Percentiles rank a stretch among this genome's conserved stretches.
Evolutionary conservation across 2,797 vertebrate genomes (phyloP).

Genomic region (Coccyzus lansbergi): DNA sequence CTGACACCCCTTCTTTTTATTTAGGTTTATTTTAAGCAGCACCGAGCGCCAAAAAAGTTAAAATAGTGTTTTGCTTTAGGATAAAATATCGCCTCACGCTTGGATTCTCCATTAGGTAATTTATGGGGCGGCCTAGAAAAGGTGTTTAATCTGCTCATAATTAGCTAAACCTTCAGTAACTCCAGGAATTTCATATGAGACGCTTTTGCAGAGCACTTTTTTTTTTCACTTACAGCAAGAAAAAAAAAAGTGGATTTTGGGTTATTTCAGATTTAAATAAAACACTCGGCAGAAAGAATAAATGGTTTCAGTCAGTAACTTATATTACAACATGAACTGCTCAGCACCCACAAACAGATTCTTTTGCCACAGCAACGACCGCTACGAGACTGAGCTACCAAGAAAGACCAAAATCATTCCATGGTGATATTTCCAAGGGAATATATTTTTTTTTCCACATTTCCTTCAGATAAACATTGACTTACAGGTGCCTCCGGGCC

Average conservation of each 20-base stretch:
- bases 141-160: slow-evolving; percentile 1
- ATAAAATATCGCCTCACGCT: slow-evolving; percentile 8
- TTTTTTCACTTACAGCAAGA: not conserved
- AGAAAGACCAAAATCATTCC: not conserved
- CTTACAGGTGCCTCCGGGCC: slow-evolving; percentile 64
- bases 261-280: not conserved
- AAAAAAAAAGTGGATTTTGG: not conserved
- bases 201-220: not conserved
- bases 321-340: not conserved
- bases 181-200: not conserved
- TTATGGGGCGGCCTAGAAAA: not conserved
- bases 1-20: not conserved
- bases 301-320: not conserved
- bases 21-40: not conserved
- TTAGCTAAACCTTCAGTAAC: slow-evolving; percentile 1
- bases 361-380: not conserved
- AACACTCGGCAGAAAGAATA: not conserved
- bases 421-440: not conserved
- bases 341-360: not conserved
- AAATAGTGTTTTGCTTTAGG: not conserved
- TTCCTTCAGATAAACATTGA: slow-evolving; percentile 40
- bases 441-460: not conserved
- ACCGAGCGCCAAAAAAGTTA: not conserved
- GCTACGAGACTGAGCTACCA: not conserved
- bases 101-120: slow-evolving; percentile 19